Percentiles rank a stretch among this genome's conserved stretches.
Evolutionary conservation across 2,113 vertebrate genomes (phyloP).

Genomic region (Nothoprocta perdicaria): DNA sequence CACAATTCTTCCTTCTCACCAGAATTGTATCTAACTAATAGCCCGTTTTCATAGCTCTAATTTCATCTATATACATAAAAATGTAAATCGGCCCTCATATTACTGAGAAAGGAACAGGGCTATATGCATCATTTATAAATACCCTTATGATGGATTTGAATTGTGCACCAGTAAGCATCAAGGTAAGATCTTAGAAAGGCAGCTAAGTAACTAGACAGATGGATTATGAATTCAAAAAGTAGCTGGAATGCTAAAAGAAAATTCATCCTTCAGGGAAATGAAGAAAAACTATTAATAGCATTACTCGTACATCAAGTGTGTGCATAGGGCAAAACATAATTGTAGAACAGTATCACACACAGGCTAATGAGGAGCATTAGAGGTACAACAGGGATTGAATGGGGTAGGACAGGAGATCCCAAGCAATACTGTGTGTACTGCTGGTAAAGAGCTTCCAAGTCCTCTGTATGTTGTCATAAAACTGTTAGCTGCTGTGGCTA

Average conservation of each 20-base stretch:
- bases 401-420: not conserved
- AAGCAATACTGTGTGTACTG: not conserved
- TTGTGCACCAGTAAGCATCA: not conserved
- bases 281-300: conserved; percentile 1
- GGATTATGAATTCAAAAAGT: conserved; percentile 51
- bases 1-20: not conserved
- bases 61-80: not conserved
- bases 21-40: not conserved
- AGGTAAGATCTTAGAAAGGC: conserved; percentile 21
- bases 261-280: conserved; percentile 24
- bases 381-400: not conserved
- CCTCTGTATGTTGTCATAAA: not conserved
- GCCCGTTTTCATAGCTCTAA: not conserved
- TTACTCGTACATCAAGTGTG: not conserved
- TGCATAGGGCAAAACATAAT: not conserved
- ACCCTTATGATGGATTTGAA: conserved; percentile 25
- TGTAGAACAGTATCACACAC: not conserved
- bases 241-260: conserved; percentile 23
- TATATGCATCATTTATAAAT: conserved; percentile 35
- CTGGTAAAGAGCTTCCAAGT: not conserved
- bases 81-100: not conserved
- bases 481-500: not conserved
- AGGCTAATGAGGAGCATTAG: not conserved
- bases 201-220: conserved; percentile 38
- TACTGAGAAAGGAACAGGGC: not conserved